Percentiles rank a stretch among this genome's conserved stretches.
Conservation (phyloP, 2,113 vertebrate genomes). For the Dryoscopus gambensis region DNA sequence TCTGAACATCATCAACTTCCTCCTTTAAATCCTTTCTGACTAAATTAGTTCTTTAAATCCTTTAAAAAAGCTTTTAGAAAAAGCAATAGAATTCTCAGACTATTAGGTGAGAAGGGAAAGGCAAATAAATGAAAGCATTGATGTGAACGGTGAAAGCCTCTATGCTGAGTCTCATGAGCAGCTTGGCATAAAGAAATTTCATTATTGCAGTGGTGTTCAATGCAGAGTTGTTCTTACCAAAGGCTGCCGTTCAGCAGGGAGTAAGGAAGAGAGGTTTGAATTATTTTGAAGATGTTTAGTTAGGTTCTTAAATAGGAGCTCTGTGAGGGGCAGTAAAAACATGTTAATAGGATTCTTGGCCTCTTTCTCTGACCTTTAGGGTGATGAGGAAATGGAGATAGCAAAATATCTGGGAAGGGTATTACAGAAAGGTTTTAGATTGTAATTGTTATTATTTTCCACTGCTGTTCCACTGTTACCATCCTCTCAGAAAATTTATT, state of each 20-base stretch:
- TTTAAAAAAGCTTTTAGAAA: neutral
- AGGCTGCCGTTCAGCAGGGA: neutral
- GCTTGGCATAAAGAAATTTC: neutral
- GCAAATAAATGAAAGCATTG: neutral
- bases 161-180: neutral
- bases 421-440: neutral
- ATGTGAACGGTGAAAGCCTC: neutral
- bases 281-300: neutral
- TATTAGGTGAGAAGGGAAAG: neutral
- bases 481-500: neutral
- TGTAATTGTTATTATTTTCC: neutral
- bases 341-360: neutral
- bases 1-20: neutral
- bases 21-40: neutral
- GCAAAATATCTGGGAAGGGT: neutral
- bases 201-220: rapidly evolving
- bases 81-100: neutral
- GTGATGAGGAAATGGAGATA: neutral
- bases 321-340: neutral
- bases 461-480: neutral
- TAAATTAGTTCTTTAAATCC: neutral
- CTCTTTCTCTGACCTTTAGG: neutral
- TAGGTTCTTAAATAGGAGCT: neutral
- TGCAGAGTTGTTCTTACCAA: neutral
- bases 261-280: neutral